Percentiles rank a stretch among this genome's conserved stretches.
These are phyloP conservation scores for Silvanus unidentatus DNA, from an alignment of 2,888 invertebrate genomes.

Conservation along the genomic window DNA sequence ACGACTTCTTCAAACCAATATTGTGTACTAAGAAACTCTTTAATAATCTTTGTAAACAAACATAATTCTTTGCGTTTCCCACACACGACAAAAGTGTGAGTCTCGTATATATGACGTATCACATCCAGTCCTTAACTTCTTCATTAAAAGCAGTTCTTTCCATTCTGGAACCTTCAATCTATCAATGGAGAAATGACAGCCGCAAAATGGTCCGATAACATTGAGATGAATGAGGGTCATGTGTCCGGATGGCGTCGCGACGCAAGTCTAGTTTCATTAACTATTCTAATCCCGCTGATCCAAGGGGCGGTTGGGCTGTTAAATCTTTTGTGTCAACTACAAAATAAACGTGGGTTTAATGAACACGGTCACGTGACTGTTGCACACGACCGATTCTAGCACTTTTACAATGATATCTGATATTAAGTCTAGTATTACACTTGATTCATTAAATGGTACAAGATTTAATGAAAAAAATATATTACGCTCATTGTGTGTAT, in stretches of 20 bases:
- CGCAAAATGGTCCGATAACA: conserved; percentile 18
- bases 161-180: not conserved
- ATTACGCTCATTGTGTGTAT: conserved; percentile 1
- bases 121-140: too few species aligned
- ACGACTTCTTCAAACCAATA: too few species aligned
- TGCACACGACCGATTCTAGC: conserved; percentile 22
- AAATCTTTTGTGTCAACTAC: conserved; percentile 30
- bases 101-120: too few species aligned
- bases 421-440: conserved; percentile 24
- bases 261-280: conserved; percentile 38
- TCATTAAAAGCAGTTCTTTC: too few species aligned
- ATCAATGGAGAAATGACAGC: conserved; percentile 17
- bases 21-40: too few species aligned
- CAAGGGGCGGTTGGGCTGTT: conserved; percentile 34
- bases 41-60: too few species aligned
- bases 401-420: conserved; percentile 26
- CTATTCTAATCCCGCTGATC: conserved; percentile 36
- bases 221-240: conserved; percentile 16
- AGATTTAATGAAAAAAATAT: conserved; percentile 10
- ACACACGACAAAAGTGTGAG: too few species aligned
- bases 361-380: conserved; percentile 36
- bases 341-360: conserved; percentile 38
- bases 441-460: conserved; percentile 23
- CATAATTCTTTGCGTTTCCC: too few species aligned
- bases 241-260: conserved; percentile 23